A percentile compares a stretch with the other conserved stretches of the same genome.
Evolutionary conservation across 2,888 invertebrate species (phyloP).

Genomic region (Clostera curtula): DNA sequence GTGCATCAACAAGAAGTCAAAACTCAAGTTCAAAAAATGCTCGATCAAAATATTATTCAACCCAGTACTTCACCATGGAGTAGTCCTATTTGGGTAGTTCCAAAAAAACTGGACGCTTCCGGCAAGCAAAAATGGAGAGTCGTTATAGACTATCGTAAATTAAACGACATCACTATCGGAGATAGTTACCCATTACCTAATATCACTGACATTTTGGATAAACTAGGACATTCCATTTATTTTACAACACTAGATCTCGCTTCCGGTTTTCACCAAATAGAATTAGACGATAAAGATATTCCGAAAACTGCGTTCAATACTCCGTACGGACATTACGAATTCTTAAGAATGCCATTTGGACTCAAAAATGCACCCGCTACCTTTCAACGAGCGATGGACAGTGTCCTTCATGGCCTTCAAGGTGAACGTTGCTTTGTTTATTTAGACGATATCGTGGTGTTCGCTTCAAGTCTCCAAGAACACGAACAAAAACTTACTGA

Average conservation of each 20-base stretch:
- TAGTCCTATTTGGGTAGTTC: constrained; percentile 35
- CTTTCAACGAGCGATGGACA: constrained; percentile 2
- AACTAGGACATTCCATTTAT: constrained; percentile 19
- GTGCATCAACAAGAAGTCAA: constrained; percentile 24
- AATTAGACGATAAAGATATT: constrained; percentile 13
- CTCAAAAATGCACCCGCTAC: constrained; percentile 6
- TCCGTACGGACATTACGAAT: constrained; percentile 20
- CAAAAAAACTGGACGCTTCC: constrained; percentile 31
- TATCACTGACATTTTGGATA: too few relatives aligned
- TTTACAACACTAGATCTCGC: constrained; percentile 26
- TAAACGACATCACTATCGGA: constrained; percentile 26
- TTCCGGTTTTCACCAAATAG: constrained; percentile 23
- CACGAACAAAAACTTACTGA: constrained; percentile 1
- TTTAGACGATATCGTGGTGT: constrained; percentile 2
- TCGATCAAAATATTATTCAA: constrained; percentile 29
- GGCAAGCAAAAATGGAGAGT: constrained; percentile 28
- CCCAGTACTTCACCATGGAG: constrained; percentile 32
- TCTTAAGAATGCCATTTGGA: constrained; percentile 22
- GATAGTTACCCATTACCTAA: constrained; percentile 25
- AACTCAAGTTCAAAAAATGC: constrained; percentile 25
- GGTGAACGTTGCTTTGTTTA: constrained; percentile 2
- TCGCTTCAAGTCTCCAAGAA: not conserved
- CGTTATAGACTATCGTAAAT: constrained; percentile 18
- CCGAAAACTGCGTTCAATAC: constrained; percentile 22
- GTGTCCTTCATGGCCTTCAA: constrained; percentile 1